A percentile compares a stretch with the other conserved stretches of the same genome.
These are phyloP conservation scores for Notiomystis cincta DNA, from an alignment of 2,113 vertebrate genomes.

Conservation along the genomic window DNA sequence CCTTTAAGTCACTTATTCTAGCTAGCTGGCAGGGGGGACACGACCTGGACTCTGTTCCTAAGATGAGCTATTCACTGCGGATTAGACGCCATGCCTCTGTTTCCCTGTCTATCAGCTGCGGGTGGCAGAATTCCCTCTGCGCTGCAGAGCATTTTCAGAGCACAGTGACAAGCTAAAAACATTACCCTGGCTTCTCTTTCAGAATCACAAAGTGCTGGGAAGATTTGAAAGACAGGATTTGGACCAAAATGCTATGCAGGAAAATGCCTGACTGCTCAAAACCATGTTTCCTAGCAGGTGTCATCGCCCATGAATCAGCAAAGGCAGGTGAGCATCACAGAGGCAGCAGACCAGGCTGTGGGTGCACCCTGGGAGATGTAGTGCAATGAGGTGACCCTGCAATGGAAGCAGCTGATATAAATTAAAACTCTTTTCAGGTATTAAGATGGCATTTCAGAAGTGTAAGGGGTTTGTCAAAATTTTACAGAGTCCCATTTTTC, in stretches of 20 bases:
- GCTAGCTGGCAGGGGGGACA: not conserved
- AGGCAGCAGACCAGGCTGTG: not conserved
- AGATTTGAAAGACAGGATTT: not conserved
- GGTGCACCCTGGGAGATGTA: not conserved
- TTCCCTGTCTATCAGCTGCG: not conserved
- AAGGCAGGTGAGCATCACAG: not conserved
- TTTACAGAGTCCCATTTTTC: not conserved
- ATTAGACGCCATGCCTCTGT: not conserved
- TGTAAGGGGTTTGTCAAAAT: not conserved
- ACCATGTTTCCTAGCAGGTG: rapidly evolving
- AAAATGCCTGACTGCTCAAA: not conserved
- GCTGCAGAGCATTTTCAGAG: not conserved
- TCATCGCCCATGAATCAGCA: not conserved
- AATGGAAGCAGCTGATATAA: not conserved
- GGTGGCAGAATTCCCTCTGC: not conserved
- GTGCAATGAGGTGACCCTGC: not conserved
- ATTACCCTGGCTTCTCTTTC: not conserved
- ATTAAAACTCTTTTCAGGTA: not conserved
- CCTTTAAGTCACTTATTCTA: not conserved
- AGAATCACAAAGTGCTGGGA: not conserved
- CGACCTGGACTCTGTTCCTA: not conserved
- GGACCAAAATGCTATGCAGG: not conserved
- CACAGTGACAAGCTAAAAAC: not conserved
- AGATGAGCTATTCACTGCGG: not conserved
- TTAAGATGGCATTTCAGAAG: not conserved